A percentile compares a stretch with the other conserved stretches of the same genome.
phyloP scores from a whole-genome alignment of 2,113 vertebrate genomes.

The Scomber colias region DNA sequence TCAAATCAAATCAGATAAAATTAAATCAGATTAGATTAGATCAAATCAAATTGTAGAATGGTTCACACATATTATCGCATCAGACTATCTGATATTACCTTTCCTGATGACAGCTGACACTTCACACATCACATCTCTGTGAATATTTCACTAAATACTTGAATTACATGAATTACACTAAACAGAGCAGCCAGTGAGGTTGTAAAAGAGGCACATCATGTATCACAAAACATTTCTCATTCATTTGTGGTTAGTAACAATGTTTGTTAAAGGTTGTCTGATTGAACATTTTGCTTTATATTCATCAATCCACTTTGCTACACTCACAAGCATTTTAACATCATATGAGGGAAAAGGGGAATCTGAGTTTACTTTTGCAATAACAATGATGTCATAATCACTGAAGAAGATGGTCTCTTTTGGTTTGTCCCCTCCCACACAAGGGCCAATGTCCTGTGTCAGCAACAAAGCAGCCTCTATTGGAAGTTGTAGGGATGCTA shows the following conservation, averaged over 20 bases:
- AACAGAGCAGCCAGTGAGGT: constrained; percentile 6
- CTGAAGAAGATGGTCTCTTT: neutral
- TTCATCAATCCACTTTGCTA: too few relatives aligned
- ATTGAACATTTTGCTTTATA: too few relatives aligned
- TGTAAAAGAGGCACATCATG: neutral
- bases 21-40: too few relatives aligned
- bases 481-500: neutral
- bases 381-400: neutral
- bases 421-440: neutral
- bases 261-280: neutral
- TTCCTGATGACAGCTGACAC: neutral
- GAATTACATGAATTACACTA: neutral
- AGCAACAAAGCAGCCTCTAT: neutral
- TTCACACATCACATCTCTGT: too few relatives aligned
- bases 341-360: neutral
- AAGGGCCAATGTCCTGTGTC: neutral
- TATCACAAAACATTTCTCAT: neutral
- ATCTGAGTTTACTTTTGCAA: neutral
- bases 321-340: too few relatives aligned
- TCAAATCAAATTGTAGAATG: neutral
- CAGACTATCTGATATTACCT: neutral
- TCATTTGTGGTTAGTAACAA: neutral
- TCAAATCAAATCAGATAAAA: too few relatives aligned
- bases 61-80: neutral
- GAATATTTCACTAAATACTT: constrained; percentile 1